These are phyloP conservation scores for Drosophila hamatofila DNA, from an alignment of 2,888 invertebrate genomes.

Conservation along the genomic window DNA sequence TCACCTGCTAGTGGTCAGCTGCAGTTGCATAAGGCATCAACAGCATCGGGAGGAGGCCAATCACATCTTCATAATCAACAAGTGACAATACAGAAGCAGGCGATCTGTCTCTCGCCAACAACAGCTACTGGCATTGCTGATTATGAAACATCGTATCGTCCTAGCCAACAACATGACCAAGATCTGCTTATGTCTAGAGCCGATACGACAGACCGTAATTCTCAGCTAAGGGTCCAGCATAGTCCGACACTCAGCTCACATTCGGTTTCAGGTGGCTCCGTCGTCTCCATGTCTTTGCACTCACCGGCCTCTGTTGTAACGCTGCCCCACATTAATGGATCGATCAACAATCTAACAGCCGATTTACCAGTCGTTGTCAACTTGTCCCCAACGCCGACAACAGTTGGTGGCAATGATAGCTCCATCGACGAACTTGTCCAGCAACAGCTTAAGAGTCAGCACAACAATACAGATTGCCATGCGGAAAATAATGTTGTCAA, in stretches of 20 bases:
- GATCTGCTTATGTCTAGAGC: constrained; percentile 64
- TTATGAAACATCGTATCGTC: constrained; percentile 90
- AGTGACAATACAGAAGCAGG: constrained; percentile 54
- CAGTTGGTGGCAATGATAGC: constrained; percentile 44
- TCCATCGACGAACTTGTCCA: constrained; percentile 23
- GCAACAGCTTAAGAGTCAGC: constrained; percentile 36
- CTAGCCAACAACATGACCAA: constrained; percentile 58
- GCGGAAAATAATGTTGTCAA: constrained; percentile 39
- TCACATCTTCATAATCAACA: constrained; percentile 36
- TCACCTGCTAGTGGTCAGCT: constrained; percentile 86
- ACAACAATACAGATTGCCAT: constrained; percentile 55
- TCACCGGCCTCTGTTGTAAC: constrained; percentile 85
- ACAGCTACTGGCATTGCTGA: constrained; percentile 82
- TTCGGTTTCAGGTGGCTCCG: constrained; percentile 86
- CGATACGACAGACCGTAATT: constrained; percentile 75
- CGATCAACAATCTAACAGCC: constrained; percentile 85
- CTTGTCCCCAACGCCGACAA: constrained; percentile 87
- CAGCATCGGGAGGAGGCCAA: constrained; percentile 5
- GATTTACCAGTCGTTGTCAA: constrained; percentile 86
- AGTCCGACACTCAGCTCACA: constrained; percentile 90
- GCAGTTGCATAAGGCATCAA: constrained; percentile 38
- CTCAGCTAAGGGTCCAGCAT: constrained; percentile 85
- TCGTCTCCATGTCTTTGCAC: constrained; percentile 82
- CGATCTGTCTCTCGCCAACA: constrained; percentile 66
- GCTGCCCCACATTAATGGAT: constrained; percentile 82